Percentiles rank a stretch among this genome's conserved stretches.
These are phyloP conservation scores for Musca vetustissima DNA, from an alignment of 1,140 invertebrate species.

Conservation along the genomic window DNA sequence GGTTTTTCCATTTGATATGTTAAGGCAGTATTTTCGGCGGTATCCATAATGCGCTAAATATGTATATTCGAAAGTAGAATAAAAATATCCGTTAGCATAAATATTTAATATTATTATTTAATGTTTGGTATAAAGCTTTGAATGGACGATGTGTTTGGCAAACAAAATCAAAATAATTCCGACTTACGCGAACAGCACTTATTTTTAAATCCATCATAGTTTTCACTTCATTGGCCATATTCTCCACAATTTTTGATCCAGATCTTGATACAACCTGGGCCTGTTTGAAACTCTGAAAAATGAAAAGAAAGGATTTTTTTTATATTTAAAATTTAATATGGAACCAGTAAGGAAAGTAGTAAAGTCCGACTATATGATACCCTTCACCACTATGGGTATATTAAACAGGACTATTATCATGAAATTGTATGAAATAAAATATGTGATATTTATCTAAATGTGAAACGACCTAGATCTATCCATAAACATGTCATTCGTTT, in stretches of 20 bases:
- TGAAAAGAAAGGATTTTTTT: background rate
- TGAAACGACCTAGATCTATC: no score
- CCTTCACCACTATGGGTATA: no score
- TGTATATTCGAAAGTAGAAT: constrained; percentile 9
- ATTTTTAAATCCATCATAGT: constrained; percentile 84
- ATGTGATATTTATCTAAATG: no score
- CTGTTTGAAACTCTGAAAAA: constrained; percentile 70
- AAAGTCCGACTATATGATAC: no score
- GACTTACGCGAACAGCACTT: constrained; percentile 72
- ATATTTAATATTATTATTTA: no score
- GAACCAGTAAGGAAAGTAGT: no score
- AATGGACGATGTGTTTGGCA: no score
- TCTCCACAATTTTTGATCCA: constrained; percentile 70
- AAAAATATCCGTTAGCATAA: background rate
- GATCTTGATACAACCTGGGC: constrained; percentile 69
- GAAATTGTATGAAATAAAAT: no score
- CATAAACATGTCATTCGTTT: no score
- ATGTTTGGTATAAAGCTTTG: no score
- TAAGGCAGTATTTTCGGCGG: constrained; percentile 73
- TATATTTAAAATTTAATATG: no score
- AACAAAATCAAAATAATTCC: background rate
- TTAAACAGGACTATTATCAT: no score
- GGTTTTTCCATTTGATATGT: constrained; percentile 63
- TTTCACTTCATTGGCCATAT: constrained; percentile 76
- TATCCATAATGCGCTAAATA: constrained; percentile 74